Base-by-base conservation (phyloP, 1,140 invertebrate species). In the Nebria ingens region DNA sequence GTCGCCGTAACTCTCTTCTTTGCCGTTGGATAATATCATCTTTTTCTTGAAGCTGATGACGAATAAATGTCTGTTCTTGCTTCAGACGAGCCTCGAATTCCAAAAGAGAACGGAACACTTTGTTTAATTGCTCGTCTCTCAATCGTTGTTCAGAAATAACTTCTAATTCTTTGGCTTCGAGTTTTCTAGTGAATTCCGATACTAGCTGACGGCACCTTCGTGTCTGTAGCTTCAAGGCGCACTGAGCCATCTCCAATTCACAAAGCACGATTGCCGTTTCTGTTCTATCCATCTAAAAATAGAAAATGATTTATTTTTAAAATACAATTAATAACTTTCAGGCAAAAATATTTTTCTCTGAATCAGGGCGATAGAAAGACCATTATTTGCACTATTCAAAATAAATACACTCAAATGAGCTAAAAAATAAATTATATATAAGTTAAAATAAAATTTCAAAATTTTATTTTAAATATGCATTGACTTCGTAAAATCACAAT, bases 11-110 rank as follows among this genome's bases (percentile, higher is more conserved):
- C 64, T 87, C 82, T 54, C 79, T 73, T 62, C 81, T 79, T 64
- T 87, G 86, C 53, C 78, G 75, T 57, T 78, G 76, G 21, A 88
- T 86, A 17, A 85, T 77, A 62, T 77, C 79, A 64, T 87, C 85
- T 64, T 85, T 85, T 61, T 84, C 82, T 34, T 77, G 74, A 1
- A 89, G 72, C 52, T 83, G 76, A 38, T 79, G 77, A 25, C 78
- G 76, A 38, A 89, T 86, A 59, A 78, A 79, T 62, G 83, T 83
- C 63, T 87, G 84, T 66, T 89, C 86, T 62, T 83, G 78, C n/a
- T 80, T 78, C 1, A 87, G 68, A n/a, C 82, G 72, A 0, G 83
- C 81, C 64, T 89, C 85, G 13, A 87, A 75, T 17, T 83, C 74
- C 11, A 87, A 73, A 20, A 89, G 66, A 1, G 84, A 83, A 12